phyloP scores from a whole-genome alignment of 1,140 invertebrate genomes.

The Aethina tumida region DNA sequence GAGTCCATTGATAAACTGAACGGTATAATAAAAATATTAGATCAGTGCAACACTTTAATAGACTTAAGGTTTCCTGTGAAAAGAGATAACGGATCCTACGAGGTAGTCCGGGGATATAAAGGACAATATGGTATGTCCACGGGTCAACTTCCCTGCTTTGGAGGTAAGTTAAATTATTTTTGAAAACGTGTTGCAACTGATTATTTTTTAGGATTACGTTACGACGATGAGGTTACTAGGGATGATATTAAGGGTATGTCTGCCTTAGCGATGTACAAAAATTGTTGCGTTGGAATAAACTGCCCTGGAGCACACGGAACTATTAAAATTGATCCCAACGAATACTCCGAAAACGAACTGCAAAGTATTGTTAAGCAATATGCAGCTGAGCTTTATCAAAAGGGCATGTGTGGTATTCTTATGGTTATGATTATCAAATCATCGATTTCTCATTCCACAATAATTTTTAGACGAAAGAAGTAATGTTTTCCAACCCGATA shows the following conservation, averaged over 20 bases:
- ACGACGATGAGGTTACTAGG: conserved; percentile 55
- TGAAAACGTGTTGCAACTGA: conserved; percentile 1
- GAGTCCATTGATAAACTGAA: conserved; percentile 51
- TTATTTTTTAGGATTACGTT: conserved; percentile 70
- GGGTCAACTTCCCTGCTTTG: conserved; percentile 40
- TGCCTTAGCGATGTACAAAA: conserved; percentile 76
- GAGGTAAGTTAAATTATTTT: conserved; percentile 18
- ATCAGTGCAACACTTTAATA: conserved; percentile 61
- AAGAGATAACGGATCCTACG: conserved; percentile 62
- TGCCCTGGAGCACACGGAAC: conserved; percentile 78
- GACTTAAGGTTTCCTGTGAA: conserved; percentile 74
- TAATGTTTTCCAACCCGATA: conserved; percentile 79
- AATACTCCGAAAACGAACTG: conserved; percentile 66
- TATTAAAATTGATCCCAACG: conserved; percentile 71
- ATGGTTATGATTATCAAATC: not conserved
- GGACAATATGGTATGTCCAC: conserved; percentile 76
- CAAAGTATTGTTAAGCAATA: conserved; percentile 79
- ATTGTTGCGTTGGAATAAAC: conserved; percentile 73
- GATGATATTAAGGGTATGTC: conserved; percentile 78
- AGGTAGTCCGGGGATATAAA: conserved; percentile 72
- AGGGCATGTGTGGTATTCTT: conserved; percentile 30
- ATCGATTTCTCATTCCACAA: not conserved
- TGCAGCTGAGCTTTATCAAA: conserved; percentile 73
- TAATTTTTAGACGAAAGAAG: conserved; percentile 49
- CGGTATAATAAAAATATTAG: conserved; percentile 62